A percentile compares a stretch with the other conserved stretches of the same genome.
These are phyloP conservation scores for Tyrannus savana DNA, from an alignment of 2,113 vertebrate species.

Conservation along the genomic window DNA sequence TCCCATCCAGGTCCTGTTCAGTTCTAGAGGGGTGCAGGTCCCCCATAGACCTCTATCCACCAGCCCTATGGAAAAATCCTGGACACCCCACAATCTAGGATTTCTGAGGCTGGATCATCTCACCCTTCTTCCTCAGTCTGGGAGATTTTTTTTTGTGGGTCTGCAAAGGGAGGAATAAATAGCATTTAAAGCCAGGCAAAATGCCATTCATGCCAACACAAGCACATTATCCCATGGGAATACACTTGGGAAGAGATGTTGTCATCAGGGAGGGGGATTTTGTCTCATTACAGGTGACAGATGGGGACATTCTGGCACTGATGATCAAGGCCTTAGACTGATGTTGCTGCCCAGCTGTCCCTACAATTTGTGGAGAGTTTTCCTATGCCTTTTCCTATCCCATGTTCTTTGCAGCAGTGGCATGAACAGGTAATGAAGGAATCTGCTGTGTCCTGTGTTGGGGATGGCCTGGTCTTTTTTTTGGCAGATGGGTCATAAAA, in stretches of 20 bases:
- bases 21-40: not conserved
- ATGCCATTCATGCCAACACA: not conserved
- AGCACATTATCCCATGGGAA: not conserved
- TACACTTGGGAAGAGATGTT: not conserved
- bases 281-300: not conserved
- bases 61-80: not conserved
- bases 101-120: not conserved
- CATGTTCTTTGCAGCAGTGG: not conserved
- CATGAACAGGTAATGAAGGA: no score
- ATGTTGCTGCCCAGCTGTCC: not conserved
- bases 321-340: not conserved
- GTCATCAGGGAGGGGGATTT: not conserved
- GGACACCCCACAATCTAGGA: not conserved
- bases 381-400: not conserved
- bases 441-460: not conserved
- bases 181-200: not conserved
- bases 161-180: not conserved
- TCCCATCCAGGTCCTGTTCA: not conserved
- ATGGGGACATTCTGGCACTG: not conserved
- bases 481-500: not conserved
- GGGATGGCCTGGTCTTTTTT: not conserved
- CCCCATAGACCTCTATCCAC: not conserved
- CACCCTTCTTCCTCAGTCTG: not conserved
- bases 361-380: not conserved
- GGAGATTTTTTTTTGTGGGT: not conserved